Evolutionary conservation across 1,140 invertebrate species (phyloP), one percentile per base, ranked within the genome.

Genomic region (Nymphalis io): DNA sequence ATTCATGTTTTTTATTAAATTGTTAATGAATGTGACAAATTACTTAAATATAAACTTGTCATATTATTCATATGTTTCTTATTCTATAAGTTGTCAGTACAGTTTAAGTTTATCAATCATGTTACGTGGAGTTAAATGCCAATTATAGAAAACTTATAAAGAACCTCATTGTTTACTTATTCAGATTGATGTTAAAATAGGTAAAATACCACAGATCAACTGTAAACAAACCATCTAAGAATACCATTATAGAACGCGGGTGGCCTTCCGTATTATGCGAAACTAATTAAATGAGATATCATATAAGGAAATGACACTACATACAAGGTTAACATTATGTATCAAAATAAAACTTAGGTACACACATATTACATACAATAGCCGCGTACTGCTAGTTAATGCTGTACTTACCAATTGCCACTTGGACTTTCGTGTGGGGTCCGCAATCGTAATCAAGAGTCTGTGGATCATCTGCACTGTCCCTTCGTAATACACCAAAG

Each of bases 401-500:
- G n/a, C 67, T 33, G 20, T 66, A 84, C 90, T 93, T 87, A 96
- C 96, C 93, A 96, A 94, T 87, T 96, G 97, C 97, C 98, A 99
- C 92, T 96, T 97, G 72, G 94, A 94, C 92, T 96, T 98, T 66
- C 95, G 94, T 72, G 94, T 95, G 57, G 94, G 94, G 89, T 95
- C 98, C 15, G 94, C 95, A 55, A 98, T 97, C 44, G 95, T 95
- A 16, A 94, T 93, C 51, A 99, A 93, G 27, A 98, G 93, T 76
- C 94, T 95, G 81, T 97, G 96, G 77, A 98, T 96, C 92, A 98
- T 96, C 87, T 98, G 96, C 39, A 98, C 93, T 4, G 98, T 96
- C 58, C 98, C 97, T 92, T 99, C 96, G 88, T 99, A 99, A 92
- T 99, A 99, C 57, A 99, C 97, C 78, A 95, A 93, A 12, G 98